phyloP scores from a whole-genome alignment of 2,113 vertebrate genomes.

The Boleophthalmus pectinirostris region DNA sequence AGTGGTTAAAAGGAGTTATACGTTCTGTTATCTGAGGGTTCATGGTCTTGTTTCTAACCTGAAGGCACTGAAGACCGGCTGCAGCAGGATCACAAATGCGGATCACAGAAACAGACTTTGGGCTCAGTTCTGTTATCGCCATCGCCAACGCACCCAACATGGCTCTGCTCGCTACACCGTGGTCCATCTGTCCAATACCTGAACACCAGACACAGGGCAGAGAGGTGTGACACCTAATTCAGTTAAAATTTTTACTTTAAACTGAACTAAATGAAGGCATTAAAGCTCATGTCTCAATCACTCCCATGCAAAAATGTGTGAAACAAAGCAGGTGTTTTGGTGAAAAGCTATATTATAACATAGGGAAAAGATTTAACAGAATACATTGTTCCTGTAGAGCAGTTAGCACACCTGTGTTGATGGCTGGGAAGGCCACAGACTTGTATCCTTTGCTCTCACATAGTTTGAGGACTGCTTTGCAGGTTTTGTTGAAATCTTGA shows the following conservation, averaged over 20 bases:
- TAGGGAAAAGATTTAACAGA: too few species aligned
- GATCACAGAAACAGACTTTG: constrained; percentile 41
- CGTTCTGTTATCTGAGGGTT: background rate
- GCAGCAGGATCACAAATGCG: constrained; percentile 59
- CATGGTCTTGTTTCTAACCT: constrained; percentile 32
- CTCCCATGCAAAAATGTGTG: too few species aligned
- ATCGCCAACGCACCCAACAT: constrained; percentile 63
- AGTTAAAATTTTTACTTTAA: background rate
- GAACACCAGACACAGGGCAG: too few species aligned
- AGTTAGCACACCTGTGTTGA: constrained; percentile 54
- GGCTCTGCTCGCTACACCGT: constrained; percentile 36
- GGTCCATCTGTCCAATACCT: constrained; percentile 46
- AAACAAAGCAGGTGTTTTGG: too few species aligned
- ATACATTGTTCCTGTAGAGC: too few species aligned
- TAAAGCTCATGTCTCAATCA: too few species aligned
- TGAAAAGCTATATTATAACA: too few species aligned
- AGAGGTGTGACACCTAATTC: background rate
- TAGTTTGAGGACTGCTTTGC: constrained; percentile 49
- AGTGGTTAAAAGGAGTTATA: background rate
- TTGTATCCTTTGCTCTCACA: constrained; percentile 55
- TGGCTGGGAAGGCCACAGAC: constrained; percentile 63
- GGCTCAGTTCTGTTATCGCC: constrained; percentile 36
- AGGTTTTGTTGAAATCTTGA: constrained; percentile 37
- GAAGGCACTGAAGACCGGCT: constrained; percentile 50
- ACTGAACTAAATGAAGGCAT: too few species aligned